Evolutionary conservation across 2,113 vertebrate genomes (phyloP).

Genomic region (Panthera uncia): DNA sequence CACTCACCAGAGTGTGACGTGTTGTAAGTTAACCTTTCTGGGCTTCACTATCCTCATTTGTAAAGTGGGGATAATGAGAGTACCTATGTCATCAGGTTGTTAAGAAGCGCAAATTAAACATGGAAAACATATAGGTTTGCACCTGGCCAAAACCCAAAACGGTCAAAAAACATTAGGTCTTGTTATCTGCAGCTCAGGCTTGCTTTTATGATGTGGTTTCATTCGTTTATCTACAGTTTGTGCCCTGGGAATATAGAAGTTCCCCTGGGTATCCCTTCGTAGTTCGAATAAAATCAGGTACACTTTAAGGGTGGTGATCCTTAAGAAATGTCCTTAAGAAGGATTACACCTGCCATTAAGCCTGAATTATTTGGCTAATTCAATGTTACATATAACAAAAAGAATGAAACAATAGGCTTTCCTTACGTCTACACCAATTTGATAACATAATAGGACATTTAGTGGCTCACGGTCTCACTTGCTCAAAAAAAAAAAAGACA

Average conservation of each 20-base stretch:
- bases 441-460: conserved; percentile 21
- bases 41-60: neutral
- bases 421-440: neutral
- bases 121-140: neutral
- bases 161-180: neutral
- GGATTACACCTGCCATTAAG: neutral
- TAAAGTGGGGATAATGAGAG: neutral
- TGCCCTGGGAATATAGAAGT: neutral
- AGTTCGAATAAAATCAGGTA: neutral
- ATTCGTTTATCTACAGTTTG: neutral
- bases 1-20: neutral
- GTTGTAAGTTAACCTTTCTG: neutral
- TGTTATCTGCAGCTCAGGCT: neutral
- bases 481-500: neutral
- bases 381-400: conserved; percentile 31
- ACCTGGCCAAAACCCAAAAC: neutral
- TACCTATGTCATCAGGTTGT: neutral
- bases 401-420: neutral
- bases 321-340: conserved; percentile 45
- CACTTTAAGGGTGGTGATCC: neutral
- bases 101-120: neutral
- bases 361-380: conserved; percentile 47
- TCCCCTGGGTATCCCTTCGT: neutral
- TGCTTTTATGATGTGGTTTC: neutral
- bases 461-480: neutral